phyloP scores from a whole-genome alignment of 2,113 vertebrate genomes.

The Oreotrochilus melanogaster region DNA sequence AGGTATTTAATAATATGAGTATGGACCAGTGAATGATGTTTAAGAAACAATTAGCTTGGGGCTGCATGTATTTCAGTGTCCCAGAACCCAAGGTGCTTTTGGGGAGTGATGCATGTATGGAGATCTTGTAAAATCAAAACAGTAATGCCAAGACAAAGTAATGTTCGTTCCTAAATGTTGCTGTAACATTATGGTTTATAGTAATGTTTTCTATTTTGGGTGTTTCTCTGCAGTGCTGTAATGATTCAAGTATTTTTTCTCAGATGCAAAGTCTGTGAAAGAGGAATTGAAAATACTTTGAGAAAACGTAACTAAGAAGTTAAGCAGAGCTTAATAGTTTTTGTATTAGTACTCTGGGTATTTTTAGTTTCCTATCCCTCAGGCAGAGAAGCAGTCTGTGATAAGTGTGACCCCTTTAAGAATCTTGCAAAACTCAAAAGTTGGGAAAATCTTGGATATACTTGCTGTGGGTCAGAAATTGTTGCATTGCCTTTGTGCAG shows the following conservation, averaged over 20 bases:
- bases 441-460: constrained; percentile 59
- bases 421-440: constrained; percentile 24
- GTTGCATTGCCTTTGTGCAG: constrained; percentile 47
- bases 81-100: not conserved
- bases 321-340: not conserved
- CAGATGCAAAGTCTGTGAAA: not conserved
- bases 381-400: not conserved
- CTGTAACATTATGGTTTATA: not conserved
- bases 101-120: not conserved
- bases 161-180: not conserved
- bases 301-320: constrained; percentile 16
- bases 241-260: not conserved
- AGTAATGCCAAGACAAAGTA: not conserved
- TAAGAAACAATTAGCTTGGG: not conserved
- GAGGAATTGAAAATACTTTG: constrained; percentile 12
- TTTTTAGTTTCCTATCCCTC: not conserved
- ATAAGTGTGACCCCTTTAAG: not conserved
- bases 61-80: not conserved
- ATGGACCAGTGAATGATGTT: not conserved
- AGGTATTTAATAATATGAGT: not conserved
- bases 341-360: constrained; percentile 38
- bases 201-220: not conserved
- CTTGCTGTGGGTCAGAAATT: constrained; percentile 2
- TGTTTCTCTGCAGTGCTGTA: not conserved
- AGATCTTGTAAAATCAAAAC: not conserved